A percentile compares a stretch with the other conserved stretches of the same genome.
Evolutionary conservation across 1,140 invertebrate genomes (phyloP).

Genomic region (Steinernema feltiae): DNA sequence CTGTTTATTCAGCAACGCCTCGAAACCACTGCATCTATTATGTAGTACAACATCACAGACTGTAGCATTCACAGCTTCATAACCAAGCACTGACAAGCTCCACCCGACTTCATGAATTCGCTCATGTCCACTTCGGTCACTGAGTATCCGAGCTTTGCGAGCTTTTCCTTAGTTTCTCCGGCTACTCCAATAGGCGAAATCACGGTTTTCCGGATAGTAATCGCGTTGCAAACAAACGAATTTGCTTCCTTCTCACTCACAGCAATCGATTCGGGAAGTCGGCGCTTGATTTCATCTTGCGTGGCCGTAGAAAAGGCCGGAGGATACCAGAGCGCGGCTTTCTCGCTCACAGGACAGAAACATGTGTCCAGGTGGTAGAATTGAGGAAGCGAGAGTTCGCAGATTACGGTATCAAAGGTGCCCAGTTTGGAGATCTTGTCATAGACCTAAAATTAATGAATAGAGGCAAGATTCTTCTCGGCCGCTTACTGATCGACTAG

Average conservation of each 20-base stretch:
- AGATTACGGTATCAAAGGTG: constrained; percentile 49
- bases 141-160: constrained; percentile 42
- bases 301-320: constrained; percentile 47
- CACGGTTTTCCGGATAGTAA: constrained; percentile 50
- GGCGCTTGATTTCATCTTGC: constrained; percentile 47
- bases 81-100: constrained; percentile 56
- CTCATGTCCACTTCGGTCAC: constrained; percentile 55
- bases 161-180: constrained; percentile 35
- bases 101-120: constrained; percentile 57
- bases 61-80: constrained; percentile 53
- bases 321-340: constrained; percentile 53
- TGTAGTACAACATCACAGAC: no score
- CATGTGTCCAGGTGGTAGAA: constrained; percentile 58
- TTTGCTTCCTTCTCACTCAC: constrained; percentile 50
- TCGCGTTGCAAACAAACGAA: constrained; percentile 56
- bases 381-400: constrained; percentile 45
- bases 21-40: no score
- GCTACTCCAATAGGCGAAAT: constrained; percentile 51
- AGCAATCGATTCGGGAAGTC: constrained; percentile 51
- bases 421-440: constrained; percentile 40
- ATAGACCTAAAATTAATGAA: constrained; percentile 49
- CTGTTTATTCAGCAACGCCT: no score
- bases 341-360: constrained; percentile 47
- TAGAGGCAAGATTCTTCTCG: no score
- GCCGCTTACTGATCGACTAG: constrained; percentile 46